Evolutionary conservation across 2,113 vertebrate genomes (phyloP).

Genomic region (Microcebus jonahi): DNA sequence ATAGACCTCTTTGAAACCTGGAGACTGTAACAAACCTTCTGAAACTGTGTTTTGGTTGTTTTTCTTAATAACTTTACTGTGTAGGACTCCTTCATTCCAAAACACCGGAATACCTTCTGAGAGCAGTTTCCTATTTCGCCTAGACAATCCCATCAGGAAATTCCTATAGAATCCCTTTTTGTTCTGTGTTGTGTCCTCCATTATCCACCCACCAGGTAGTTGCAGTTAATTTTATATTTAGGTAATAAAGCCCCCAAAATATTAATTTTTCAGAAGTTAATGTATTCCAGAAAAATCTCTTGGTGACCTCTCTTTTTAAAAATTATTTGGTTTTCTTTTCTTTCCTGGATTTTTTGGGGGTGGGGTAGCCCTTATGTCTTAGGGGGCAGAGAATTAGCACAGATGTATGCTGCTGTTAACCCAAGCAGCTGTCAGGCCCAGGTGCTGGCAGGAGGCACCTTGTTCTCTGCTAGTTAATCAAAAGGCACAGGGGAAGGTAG

Average conservation of each 20-base stretch:
- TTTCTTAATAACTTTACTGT: not conserved
- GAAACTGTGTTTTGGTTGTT: not conserved
- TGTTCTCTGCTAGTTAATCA: slow-evolving; percentile 59
- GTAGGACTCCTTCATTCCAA: not conserved
- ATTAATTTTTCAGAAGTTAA: slow-evolving; percentile 75
- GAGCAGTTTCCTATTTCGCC: not conserved
- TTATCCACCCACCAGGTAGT: not conserved
- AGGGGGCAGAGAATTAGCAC: slow-evolving; percentile 50
- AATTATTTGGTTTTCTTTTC: not conserved
- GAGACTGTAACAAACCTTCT: not conserved
- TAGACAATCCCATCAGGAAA: not conserved
- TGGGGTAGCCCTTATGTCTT: not conserved
- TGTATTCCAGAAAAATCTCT: slow-evolving; percentile 69
- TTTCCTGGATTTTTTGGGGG: not conserved
- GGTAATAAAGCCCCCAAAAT: slow-evolving; percentile 74
- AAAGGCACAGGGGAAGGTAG: slow-evolving; percentile 61
- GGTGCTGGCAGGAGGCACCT: slow-evolving; percentile 43
- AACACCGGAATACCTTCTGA: not conserved
- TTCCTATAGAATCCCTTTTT: not conserved
- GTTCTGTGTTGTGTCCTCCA: not conserved
- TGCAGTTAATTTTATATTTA: slow-evolving; percentile 74
- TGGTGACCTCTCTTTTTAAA: slow-evolving; percentile 37
- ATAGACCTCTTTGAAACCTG: not conserved
- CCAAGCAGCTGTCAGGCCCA: slow-evolving; percentile 21
- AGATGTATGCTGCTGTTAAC: slow-evolving; percentile 53